Percentiles rank a stretch among this genome's conserved stretches.
Conservation (phyloP, 2,888 invertebrate species). For the Hololepta plana region DNA sequence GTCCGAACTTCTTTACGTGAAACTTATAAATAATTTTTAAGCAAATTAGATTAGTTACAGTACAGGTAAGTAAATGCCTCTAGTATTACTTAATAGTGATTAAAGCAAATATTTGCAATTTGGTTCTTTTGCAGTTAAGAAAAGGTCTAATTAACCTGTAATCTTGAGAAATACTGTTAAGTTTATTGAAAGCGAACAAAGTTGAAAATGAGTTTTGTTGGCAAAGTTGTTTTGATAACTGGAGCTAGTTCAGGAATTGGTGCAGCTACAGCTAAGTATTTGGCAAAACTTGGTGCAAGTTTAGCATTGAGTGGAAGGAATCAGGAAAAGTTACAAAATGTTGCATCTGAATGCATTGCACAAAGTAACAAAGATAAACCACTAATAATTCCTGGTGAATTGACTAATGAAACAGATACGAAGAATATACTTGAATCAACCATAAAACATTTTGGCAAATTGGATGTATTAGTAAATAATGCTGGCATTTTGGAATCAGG, state of each 20-base stretch:
- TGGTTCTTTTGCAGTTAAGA: too few relatives aligned
- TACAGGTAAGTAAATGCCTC: too few relatives aligned
- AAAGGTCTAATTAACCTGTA: too few relatives aligned
- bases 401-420: slow-evolving; percentile 55
- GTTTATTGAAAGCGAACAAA: slow-evolving; percentile 2
- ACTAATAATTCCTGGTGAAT: slow-evolving; percentile 54
- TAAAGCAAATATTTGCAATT: too few relatives aligned
- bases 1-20: too few relatives aligned
- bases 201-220: slow-evolving; percentile 34
- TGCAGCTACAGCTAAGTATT: slow-evolving; percentile 58
- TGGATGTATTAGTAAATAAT: slow-evolving; percentile 78
- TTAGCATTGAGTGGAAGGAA: slow-evolving; percentile 59
- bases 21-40: too few relatives aligned
- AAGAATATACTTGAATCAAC: slow-evolving; percentile 55
- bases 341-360: slow-evolving; percentile 41
- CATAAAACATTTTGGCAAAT: slow-evolving; percentile 50
- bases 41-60: too few relatives aligned
- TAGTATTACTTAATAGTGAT: too few relatives aligned
- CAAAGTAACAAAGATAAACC: too few relatives aligned
- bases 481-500: slow-evolving; percentile 75
- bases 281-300: slow-evolving; percentile 56
- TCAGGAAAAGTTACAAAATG: slow-evolving; percentile 42
- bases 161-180: too few relatives aligned
- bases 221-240: slow-evolving; percentile 56
- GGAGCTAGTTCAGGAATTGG: slow-evolving; percentile 81